Conservation (phyloP, 2,797 vertebrate species). For the Bufotes viridis region DNA sequence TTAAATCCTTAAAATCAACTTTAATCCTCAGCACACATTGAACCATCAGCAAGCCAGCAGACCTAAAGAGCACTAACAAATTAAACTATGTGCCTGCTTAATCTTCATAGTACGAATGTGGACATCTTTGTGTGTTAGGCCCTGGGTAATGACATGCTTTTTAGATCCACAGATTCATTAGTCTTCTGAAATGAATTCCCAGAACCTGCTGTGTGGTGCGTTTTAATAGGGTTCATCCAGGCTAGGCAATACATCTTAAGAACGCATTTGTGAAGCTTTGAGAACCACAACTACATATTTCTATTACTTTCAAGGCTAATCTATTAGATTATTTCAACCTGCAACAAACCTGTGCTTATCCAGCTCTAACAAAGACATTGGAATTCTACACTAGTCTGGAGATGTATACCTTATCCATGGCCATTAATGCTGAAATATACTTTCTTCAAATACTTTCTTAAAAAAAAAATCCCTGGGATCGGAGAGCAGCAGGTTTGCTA, state of each 20-base stretch:
- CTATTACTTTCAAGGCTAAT: constrained; percentile 43
- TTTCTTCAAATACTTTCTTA: constrained; percentile 35
- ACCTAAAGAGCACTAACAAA: constrained; percentile 8
- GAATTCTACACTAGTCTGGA: constrained; percentile 26
- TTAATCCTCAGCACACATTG: constrained; percentile 3
- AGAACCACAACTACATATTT: constrained; percentile 45
- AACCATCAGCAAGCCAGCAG: background rate
- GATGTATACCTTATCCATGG: constrained; percentile 39
- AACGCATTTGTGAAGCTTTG: constrained; percentile 41
- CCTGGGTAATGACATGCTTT: constrained; percentile 44
- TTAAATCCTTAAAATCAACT: background rate
- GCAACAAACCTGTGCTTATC: constrained; percentile 35
- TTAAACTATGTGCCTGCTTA: background rate
- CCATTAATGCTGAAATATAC: constrained; percentile 50
- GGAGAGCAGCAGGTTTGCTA: constrained; percentile 30
- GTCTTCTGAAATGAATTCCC: constrained; percentile 48
- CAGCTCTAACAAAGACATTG: constrained; percentile 46
- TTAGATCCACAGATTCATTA: constrained; percentile 51
- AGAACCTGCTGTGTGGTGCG: constrained; percentile 36
- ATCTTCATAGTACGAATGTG: constrained; percentile 31
- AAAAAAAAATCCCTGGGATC: constrained; percentile 44
- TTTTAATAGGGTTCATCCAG: constrained; percentile 54
- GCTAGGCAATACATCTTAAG: constrained; percentile 42
- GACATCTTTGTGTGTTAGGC: constrained; percentile 31
- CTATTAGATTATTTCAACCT: constrained; percentile 54